phyloP scores from a whole-genome alignment of 2,888 invertebrate species.

The Metacarcinus magister region DNA sequence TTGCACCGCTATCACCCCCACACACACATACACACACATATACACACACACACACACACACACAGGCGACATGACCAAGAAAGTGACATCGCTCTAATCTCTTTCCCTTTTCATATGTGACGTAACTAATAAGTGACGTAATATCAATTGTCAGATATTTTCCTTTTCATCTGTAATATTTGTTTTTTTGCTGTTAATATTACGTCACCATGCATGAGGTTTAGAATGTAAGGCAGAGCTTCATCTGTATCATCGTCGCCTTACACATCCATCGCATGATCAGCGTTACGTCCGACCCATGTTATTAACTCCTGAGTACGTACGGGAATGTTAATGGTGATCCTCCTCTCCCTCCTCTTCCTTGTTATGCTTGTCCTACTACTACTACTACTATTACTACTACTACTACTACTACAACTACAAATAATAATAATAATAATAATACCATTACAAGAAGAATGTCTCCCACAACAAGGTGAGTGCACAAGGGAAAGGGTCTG shows the following conservation, averaged over 20 bases:
- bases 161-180: background rate
- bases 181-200: background rate
- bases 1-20: background rate
- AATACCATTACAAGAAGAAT: background rate
- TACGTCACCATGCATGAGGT: no score
- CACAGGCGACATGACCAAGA: background rate
- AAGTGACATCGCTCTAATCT: background rate
- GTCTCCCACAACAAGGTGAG: background rate
- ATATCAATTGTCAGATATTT: background rate
- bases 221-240: background rate
- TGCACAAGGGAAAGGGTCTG: background rate
- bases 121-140: background rate
- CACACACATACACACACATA: background rate
- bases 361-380: background rate
- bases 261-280: background rate
- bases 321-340: background rate
- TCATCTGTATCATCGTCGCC: background rate
- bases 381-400: conserved; percentile 37
- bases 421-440: background rate
- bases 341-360: background rate
- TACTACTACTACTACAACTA: conserved; percentile 35
- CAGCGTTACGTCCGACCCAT: background rate
- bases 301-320: background rate
- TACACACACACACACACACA: background rate
- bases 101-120: background rate